Conservation (phyloP, 1,140 invertebrate species). For the Drosophila sp. region DNA sequence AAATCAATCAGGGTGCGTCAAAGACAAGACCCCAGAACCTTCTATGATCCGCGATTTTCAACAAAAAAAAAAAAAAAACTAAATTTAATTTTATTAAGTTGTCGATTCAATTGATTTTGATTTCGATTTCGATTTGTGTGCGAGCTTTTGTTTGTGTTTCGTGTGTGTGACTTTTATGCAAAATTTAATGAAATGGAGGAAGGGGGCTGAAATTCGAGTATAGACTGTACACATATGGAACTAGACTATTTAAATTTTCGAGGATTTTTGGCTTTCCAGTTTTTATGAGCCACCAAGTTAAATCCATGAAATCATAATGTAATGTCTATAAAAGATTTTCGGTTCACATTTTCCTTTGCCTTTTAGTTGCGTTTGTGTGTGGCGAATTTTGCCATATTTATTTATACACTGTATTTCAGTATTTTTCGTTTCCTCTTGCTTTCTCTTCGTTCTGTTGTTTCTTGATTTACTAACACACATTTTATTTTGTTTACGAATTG, state of each 20-base stretch:
- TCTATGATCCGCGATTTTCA: not conserved
- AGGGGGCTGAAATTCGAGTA: constrained; percentile 1
- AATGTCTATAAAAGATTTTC: constrained; percentile 36
- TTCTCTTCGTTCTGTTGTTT: not conserved
- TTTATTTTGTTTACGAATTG: constrained; percentile 69
- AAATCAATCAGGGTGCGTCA: constrained; percentile 53
- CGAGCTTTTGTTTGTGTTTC: constrained; percentile 22
- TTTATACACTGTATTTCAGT: constrained; percentile 42
- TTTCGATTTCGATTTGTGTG: constrained; percentile 52
- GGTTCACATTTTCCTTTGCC: constrained; percentile 19
- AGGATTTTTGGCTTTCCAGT: constrained; percentile 23
- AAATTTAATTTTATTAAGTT: constrained; percentile 27
- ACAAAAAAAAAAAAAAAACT: too few relatives aligned
- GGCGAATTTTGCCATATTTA: constrained; percentile 53
- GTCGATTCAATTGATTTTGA: constrained; percentile 69
- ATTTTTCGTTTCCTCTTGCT: not conserved
- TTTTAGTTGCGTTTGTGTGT: constrained; percentile 36
- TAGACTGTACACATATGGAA: constrained; percentile 6
- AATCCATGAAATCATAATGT: constrained; percentile 24
- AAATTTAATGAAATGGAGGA: constrained; percentile 49
- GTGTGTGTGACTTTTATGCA: constrained; percentile 47
- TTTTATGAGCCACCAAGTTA: constrained; percentile 39
- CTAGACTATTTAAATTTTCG: not conserved
- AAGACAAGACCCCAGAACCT: constrained; percentile 23
- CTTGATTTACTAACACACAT: constrained; percentile 54